Evolutionary conservation across 2,113 vertebrate species (phyloP).

Genomic region (Campylorhamphus procurvoides): DNA sequence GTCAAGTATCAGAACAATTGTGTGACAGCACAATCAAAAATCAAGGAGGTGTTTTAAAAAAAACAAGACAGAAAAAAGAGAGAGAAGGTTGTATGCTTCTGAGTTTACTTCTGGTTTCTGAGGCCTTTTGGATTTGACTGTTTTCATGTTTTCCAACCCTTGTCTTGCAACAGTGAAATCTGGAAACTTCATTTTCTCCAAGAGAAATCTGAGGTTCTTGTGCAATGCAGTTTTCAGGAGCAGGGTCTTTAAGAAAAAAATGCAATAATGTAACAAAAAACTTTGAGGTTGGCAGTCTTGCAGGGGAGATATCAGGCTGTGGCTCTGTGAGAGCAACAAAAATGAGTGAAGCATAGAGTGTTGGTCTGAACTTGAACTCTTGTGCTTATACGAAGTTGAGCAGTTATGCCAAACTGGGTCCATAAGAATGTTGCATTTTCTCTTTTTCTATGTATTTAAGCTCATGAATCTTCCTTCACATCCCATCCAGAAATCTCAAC

Average conservation of each 20-base stretch:
- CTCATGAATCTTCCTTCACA: background rate
- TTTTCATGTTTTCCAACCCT: constrained; percentile 17
- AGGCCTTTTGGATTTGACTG: background rate
- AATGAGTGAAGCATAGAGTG: background rate
- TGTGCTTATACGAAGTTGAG: background rate
- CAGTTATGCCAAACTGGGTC: background rate
- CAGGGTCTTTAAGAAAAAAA: background rate
- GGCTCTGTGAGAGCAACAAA: background rate
- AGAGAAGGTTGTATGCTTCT: background rate
- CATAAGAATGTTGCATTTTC: background rate
- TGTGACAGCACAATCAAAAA: background rate
- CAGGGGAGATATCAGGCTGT: background rate
- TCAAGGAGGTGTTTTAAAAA: background rate
- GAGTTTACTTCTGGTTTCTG: constrained; percentile 3
- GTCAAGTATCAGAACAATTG: background rate
- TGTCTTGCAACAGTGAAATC: background rate
- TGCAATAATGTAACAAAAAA: background rate
- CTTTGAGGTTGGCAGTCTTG: background rate
- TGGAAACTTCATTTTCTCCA: constrained; percentile 46
- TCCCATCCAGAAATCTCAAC: background rate
- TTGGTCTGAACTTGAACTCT: background rate
- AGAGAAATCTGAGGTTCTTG: constrained; percentile 1
- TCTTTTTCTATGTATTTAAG: background rate
- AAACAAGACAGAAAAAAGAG: background rate
- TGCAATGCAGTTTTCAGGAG: background rate